Conservation (phyloP, 2,888 invertebrate genomes). For the Cheilosia pagana region DNA sequence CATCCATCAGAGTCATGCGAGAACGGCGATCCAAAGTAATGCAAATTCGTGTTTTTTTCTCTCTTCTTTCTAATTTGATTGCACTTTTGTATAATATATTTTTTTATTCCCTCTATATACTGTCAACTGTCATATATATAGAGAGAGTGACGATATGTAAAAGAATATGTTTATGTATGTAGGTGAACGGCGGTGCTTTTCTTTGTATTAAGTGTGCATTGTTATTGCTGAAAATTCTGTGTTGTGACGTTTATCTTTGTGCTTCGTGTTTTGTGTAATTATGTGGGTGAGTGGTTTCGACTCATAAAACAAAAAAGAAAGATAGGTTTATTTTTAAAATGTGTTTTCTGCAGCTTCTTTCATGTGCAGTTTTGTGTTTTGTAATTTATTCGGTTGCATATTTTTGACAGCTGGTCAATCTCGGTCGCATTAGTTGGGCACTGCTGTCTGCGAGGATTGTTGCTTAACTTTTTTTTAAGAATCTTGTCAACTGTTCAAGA, state of each 20-base stretch:
- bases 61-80: constrained; percentile 50
- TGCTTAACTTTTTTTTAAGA: too few relatives aligned
- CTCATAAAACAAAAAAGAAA: background rate
- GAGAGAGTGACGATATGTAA: constrained; percentile 1
- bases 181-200: constrained; percentile 24
- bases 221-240: constrained; percentile 2
- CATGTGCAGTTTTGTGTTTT: too few relatives aligned
- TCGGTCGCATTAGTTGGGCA: too few relatives aligned
- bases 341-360: too few relatives aligned
- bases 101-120: background rate
- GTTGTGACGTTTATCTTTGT: background rate
- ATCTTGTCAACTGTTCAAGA: too few relatives aligned
- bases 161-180: background rate
- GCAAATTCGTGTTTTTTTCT: constrained; percentile 61
- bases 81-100: constrained; percentile 43
- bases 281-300: background rate
- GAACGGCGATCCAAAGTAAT: constrained; percentile 72
- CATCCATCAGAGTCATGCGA: constrained; percentile 66
- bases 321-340: background rate
- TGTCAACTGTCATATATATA: background rate
- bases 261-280: background rate
- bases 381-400: too few relatives aligned
- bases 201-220: constrained; percentile 14
- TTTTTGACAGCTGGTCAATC: too few relatives aligned
- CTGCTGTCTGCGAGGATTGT: too few relatives aligned